Conservation (phyloP, 2,888 invertebrate species). For the Gymnoscelis rufifasciata region DNA sequence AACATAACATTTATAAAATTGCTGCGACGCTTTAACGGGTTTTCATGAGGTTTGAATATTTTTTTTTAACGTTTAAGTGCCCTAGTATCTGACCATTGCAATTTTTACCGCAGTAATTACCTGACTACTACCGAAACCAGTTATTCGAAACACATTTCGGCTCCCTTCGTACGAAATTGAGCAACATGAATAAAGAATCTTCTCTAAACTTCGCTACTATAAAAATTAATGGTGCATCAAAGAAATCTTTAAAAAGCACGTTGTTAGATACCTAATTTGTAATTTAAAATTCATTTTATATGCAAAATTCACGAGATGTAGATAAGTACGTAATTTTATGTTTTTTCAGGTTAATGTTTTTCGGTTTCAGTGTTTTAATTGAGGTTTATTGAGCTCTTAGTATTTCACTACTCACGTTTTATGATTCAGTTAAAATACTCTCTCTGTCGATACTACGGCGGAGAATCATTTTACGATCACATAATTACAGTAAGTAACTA, state of each 20-base stretch:
- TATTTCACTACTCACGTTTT: neutral
- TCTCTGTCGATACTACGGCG: neutral
- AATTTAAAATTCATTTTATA: constrained; percentile 32
- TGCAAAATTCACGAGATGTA: constrained; percentile 32
- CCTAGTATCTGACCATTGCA: too few species aligned
- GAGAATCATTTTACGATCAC: too few species aligned
- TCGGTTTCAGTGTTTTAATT: constrained; percentile 33
- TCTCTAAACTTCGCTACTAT: constrained; percentile 9
- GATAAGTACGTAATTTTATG: constrained; percentile 25
- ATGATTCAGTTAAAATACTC: neutral
- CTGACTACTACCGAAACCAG: too few species aligned
- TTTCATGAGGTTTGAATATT: too few species aligned
- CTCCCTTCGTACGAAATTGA: too few species aligned
- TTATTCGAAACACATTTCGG: too few species aligned
- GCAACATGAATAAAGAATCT: too few species aligned
- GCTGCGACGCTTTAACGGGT: too few species aligned
- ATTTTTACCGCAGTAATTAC: too few species aligned
- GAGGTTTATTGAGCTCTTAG: constrained; percentile 26
- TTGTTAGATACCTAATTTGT: constrained; percentile 6
- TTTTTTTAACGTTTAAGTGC: too few species aligned
- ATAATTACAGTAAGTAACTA: too few species aligned
- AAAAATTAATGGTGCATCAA: constrained; percentile 32
- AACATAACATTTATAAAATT: too few species aligned
- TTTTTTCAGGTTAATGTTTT: constrained; percentile 44
- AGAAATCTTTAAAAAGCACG: constrained; percentile 34